phyloP scores from a whole-genome alignment of 2,888 invertebrate genomes.

The Lasioglossum morio region DNA sequence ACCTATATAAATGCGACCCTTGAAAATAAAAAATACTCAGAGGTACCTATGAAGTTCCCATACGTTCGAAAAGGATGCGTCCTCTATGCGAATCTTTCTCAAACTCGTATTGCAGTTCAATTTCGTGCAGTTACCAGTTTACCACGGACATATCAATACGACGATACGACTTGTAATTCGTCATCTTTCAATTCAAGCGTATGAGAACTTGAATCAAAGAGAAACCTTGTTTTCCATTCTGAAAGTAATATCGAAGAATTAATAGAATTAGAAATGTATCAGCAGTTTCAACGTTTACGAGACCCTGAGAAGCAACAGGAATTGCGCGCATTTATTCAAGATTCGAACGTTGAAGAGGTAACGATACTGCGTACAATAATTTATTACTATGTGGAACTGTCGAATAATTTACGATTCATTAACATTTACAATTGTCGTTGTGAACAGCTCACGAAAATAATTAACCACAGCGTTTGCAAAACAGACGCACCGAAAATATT shows the following conservation, averaged over 20 bases:
- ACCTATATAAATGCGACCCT: no score
- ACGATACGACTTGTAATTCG: not conserved
- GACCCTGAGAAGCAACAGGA: not conserved
- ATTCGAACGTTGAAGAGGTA: conserved; percentile 43
- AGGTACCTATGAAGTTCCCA: not conserved
- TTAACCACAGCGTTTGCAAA: conserved; percentile 74
- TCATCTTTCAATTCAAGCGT: not conserved
- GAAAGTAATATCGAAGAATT: not conserved
- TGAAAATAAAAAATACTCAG: no score
- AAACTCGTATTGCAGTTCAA: not conserved
- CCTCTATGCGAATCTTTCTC: not conserved
- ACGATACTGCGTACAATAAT: not conserved
- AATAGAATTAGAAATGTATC: conserved; percentile 28
- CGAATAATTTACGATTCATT: not conserved
- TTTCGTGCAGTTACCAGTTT: no score
- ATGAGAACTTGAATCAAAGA: not conserved
- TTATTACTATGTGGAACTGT: no score
- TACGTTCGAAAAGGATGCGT: not conserved
- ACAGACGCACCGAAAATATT: conserved; percentile 77
- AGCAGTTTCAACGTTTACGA: conserved; percentile 9
- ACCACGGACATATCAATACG: no score
- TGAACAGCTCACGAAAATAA: conserved; percentile 76
- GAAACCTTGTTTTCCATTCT: not conserved
- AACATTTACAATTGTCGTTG: not conserved
- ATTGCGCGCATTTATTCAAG: conserved; percentile 33